phyloP scores from a whole-genome alignment of 2,888 invertebrate species.

The Zaprionus lineosus region DNA sequence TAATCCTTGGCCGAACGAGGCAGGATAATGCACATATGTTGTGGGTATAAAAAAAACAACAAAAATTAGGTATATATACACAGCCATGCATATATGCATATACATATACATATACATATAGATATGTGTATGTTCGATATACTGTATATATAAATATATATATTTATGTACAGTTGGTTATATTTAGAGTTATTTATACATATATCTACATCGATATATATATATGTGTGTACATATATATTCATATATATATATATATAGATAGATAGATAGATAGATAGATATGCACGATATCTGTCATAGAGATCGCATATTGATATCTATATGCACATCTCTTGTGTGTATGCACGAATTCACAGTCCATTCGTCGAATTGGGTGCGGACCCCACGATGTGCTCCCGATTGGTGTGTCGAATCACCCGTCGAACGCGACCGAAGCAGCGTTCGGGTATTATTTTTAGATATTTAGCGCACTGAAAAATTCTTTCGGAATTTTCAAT shows the following conservation, averaged over 20 bases:
- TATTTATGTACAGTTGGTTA: slow-evolving; percentile 18
- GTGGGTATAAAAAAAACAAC: background rate
- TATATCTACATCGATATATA: slow-evolving; percentile 3
- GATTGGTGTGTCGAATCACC: slow-evolving; percentile 44
- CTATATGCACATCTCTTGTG: slow-evolving; percentile 50
- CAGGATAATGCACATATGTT: slow-evolving; percentile 56
- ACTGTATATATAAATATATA: slow-evolving; percentile 1
- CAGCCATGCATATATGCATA: too few relatives aligned
- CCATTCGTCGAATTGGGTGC: slow-evolving; percentile 73
- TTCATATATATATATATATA: slow-evolving; percentile 10
- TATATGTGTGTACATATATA: slow-evolving; percentile 44
- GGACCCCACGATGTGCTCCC: slow-evolving; percentile 62
- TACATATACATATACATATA: slow-evolving; percentile 48
- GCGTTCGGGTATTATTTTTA: slow-evolving; percentile 77
- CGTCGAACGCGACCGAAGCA: slow-evolving; percentile 53
- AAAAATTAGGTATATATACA: slow-evolving; percentile 19
- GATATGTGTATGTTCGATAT: too few relatives aligned
- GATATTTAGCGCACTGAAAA: slow-evolving; percentile 82
- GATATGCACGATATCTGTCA: slow-evolving; percentile 33
- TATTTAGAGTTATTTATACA: slow-evolving; percentile 23
- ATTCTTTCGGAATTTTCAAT: slow-evolving; percentile 69
- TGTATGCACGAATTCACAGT: slow-evolving; percentile 71
- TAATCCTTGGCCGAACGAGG: slow-evolving; percentile 51
- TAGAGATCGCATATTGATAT: slow-evolving; percentile 42
- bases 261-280: slow-evolving; percentile 41